A percentile compares a stretch with the other conserved stretches of the same genome.
Evolutionary conservation across 2,113 vertebrate species (phyloP).

Genomic region (Zosterops japonicus): DNA sequence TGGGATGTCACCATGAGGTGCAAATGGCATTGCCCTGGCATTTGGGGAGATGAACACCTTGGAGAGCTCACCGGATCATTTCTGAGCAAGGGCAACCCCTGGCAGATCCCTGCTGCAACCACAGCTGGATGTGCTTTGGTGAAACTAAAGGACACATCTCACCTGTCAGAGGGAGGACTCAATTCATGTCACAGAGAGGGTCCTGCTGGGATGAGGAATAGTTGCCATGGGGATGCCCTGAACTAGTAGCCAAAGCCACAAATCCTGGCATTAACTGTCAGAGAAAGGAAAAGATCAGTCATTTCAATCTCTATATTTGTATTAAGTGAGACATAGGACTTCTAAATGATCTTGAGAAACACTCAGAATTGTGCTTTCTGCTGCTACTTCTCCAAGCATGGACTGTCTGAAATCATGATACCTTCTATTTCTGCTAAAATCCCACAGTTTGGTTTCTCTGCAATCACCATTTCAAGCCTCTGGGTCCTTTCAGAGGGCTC

Average conservation of each 20-base stretch:
- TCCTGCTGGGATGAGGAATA: neutral
- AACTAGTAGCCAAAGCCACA: neutral
- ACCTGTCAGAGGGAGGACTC: neutral
- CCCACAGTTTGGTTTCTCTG: neutral
- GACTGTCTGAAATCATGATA: neutral
- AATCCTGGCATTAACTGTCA: neutral
- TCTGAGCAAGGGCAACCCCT: neutral
- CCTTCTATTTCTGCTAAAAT: neutral
- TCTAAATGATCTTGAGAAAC: neutral
- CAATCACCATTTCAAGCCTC: neutral
- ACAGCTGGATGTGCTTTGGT: fast-evolving
- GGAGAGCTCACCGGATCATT: neutral
- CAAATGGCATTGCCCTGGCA: neutral
- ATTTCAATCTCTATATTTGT: neutral
- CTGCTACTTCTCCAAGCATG: neutral
- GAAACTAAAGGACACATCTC: neutral
- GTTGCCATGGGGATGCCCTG: neutral
- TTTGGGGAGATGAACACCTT: neutral
- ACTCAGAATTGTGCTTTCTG: neutral
- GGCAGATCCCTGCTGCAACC: neutral
- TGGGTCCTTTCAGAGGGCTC: neutral
- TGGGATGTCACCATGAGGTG: neutral
- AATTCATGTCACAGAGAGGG: fast-evolving
- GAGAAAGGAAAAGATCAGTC: neutral
- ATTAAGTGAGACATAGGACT: neutral